These are phyloP conservation scores for Synergus japonicus DNA, from an alignment of 2,888 invertebrate species.

Conservation along the genomic window DNA sequence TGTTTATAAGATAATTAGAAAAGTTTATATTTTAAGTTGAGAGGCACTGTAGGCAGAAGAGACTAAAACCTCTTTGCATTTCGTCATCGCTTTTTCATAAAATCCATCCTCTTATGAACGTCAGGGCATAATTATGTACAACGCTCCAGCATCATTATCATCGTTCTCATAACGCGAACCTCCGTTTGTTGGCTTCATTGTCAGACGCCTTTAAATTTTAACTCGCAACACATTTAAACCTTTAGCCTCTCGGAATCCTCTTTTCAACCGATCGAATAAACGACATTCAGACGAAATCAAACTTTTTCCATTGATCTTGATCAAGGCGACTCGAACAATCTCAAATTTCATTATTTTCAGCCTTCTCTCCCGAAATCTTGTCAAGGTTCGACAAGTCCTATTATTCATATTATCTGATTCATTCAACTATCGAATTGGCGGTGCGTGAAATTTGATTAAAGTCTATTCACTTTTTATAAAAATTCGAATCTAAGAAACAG, in stretches of 20 bases:
- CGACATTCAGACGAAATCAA: background rate
- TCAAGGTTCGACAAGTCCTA: background rate
- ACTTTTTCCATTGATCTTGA: background rate
- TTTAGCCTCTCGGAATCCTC: background rate
- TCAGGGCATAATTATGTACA: too few relatives aligned
- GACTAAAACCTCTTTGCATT: constrained; percentile 51
- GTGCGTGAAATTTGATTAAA: constrained; percentile 46
- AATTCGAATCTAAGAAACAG: background rate
- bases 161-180: too few relatives aligned
- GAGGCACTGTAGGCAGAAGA: too few relatives aligned
- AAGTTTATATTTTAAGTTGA: too few relatives aligned
- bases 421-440: background rate
- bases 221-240: background rate
- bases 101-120: too few relatives aligned
- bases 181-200: too few relatives aligned
- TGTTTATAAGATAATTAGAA: too few relatives aligned
- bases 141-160: too few relatives aligned
- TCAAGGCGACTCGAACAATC: background rate
- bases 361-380: background rate
- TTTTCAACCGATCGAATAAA: background rate
- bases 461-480: background rate
- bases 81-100: constrained; percentile 51
- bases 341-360: background rate
- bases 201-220: background rate
- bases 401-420: background rate